These are phyloP conservation scores for Drosophila leonis DNA, from an alignment of 2,888 invertebrate species.

Conservation along the genomic window DNA sequence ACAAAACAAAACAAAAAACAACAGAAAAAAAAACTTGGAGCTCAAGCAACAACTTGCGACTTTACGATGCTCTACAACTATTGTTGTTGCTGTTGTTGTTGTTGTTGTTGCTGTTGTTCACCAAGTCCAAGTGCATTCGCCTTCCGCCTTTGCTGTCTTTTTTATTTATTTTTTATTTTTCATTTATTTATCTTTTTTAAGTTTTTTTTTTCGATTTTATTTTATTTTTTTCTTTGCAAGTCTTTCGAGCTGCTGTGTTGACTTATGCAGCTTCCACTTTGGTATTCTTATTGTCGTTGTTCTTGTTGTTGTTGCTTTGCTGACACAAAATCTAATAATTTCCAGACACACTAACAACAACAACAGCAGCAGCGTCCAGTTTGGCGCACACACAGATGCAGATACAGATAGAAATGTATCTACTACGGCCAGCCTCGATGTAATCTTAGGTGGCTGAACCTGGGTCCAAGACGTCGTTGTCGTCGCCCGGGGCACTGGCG, in stretches of 20 bases:
- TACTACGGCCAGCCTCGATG: conserved; percentile 33
- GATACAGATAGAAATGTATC: conserved; percentile 52
- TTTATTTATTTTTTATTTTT: conserved; percentile 43
- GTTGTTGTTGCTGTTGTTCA: conserved; percentile 25
- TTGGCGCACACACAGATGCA: conserved; percentile 35
- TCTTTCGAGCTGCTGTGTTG: conserved; percentile 46
- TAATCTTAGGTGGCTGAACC: conserved; percentile 58
- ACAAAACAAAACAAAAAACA: conserved; percentile 24
- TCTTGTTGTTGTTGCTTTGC: conserved; percentile 48
- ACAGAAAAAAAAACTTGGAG: conserved; percentile 44
- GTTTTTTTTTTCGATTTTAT: conserved; percentile 14
- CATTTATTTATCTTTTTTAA: conserved; percentile 32
- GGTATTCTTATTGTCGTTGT: conserved; percentile 28
- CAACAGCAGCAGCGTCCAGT: conserved; percentile 60
- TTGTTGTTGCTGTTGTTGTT: conserved; percentile 34
- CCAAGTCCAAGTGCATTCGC: conserved; percentile 71
- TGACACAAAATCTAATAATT: conserved; percentile 70
- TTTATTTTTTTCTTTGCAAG: conserved; percentile 24
- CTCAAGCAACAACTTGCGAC: conserved; percentile 57
- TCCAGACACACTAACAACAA: conserved; percentile 51
- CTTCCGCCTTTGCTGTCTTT: conserved; percentile 69
- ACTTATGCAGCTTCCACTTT: conserved; percentile 68
- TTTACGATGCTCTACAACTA: conserved; percentile 74
- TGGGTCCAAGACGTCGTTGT: conserved; percentile 6
- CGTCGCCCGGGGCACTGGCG: not conserved